These are phyloP conservation scores for Lepidothrix coronata DNA, from an alignment of 2,113 vertebrate species.

Conservation along the genomic window DNA sequence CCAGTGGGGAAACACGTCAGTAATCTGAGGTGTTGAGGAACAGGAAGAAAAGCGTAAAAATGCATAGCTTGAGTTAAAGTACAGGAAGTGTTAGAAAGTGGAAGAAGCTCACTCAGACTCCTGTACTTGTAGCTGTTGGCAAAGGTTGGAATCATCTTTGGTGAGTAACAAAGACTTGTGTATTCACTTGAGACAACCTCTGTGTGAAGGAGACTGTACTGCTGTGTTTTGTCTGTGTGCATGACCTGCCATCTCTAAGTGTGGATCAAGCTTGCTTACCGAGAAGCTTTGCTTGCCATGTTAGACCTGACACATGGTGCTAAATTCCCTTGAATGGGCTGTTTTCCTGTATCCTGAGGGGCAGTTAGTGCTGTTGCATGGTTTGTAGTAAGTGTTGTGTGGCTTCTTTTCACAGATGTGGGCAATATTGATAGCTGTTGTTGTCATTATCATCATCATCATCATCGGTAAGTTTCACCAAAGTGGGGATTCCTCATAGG, in stretches of 20 bases:
- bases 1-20: neutral
- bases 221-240: neutral
- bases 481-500: neutral
- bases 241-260: neutral
- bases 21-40: neutral
- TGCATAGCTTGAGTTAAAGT: neutral
- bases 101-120: neutral
- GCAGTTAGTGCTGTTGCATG: neutral
- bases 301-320: neutral
- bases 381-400: neutral
- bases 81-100: neutral
- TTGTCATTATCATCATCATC: slow-evolving; percentile 87
- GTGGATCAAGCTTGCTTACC: no score
- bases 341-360: neutral
- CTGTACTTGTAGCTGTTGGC: neutral
- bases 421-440: slow-evolving; percentile 89
- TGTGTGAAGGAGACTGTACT: neutral
- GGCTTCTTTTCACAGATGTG: slow-evolving; percentile 86
- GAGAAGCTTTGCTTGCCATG: fast-evolving
- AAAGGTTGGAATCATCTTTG: neutral
- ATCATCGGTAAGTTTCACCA: slow-evolving; percentile 87
- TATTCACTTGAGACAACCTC: neutral
- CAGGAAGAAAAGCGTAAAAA: neutral
- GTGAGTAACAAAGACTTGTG: neutral
- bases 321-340: neutral